Evolutionary conservation across 1,140 invertebrate species (phyloP).

Genomic region (Oppia nitens): DNA sequence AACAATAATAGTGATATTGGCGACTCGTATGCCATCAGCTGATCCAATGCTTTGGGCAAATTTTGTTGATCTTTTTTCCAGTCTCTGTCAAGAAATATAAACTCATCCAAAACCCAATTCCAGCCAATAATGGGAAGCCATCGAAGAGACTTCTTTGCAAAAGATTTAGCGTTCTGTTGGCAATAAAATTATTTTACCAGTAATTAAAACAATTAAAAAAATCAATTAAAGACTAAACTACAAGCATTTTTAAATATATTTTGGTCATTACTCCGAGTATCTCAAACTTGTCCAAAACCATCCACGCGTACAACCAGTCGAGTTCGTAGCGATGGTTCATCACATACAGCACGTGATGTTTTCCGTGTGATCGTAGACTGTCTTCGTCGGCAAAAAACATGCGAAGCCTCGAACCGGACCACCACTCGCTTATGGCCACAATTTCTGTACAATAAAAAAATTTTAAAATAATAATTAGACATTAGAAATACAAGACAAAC

Average conservation of each 20-base stretch:
- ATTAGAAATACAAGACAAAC: too few species aligned
- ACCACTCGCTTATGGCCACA: constrained; percentile 82
- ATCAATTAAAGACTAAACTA: not conserved
- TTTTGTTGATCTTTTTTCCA: constrained; percentile 72
- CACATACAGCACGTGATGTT: constrained; percentile 69
- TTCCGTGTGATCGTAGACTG: constrained; percentile 57
- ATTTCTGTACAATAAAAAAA: constrained; percentile 47
- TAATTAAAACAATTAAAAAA: too few species aligned
- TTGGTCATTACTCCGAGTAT: constrained; percentile 48
- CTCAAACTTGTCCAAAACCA: constrained; percentile 54
- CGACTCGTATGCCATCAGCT: constrained; percentile 68
- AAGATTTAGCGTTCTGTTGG: constrained; percentile 81
- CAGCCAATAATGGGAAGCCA: constrained; percentile 86
- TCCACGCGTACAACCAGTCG: constrained; percentile 82
- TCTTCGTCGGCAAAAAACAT: constrained; percentile 62
- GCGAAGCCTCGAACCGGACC: constrained; percentile 53
- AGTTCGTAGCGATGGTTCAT: constrained; percentile 94
- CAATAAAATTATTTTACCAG: too few species aligned
- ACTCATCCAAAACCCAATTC: constrained; percentile 84
- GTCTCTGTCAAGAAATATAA: constrained; percentile 74
- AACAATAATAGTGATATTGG: constrained; percentile 76
- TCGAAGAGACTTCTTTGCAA: constrained; percentile 76
- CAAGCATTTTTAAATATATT: constrained; percentile 4
- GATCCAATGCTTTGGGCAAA: constrained; percentile 56
- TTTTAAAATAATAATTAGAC: constrained; percentile 7